phyloP scores from a whole-genome alignment of 2,113 vertebrate genomes.

The Chauna torquata region DNA sequence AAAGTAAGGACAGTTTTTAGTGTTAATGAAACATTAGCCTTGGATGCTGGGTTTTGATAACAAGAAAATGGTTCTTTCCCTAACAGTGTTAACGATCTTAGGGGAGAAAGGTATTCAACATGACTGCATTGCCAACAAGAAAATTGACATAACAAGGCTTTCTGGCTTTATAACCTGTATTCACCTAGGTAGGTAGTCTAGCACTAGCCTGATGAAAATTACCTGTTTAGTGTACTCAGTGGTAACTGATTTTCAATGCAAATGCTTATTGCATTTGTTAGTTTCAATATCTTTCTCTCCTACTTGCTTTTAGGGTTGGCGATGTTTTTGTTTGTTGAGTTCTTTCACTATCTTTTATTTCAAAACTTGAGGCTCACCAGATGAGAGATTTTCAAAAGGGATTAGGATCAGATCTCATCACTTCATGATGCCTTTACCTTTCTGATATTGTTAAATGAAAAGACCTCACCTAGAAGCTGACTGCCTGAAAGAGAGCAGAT shows the following conservation, averaged over 20 bases:
- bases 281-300: neutral
- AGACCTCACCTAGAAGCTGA: neutral
- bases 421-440: neutral
- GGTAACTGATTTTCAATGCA: neutral
- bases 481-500: neutral
- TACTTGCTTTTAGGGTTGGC: neutral
- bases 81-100: neutral
- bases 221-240: neutral
- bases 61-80: neutral
- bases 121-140: neutral
- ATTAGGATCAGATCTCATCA: neutral
- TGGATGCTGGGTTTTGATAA: neutral
- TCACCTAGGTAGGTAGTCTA: neutral
- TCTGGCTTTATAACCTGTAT: neutral
- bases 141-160: neutral
- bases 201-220: neutral
- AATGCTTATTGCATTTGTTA: neutral
- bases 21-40: neutral
- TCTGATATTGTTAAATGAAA: neutral
- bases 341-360: neutral
- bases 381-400: neutral
- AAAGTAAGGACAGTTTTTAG: neutral
- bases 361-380: neutral
- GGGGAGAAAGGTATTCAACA: neutral
- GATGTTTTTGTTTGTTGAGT: neutral